Conservation (phyloP, 2,888 invertebrate genomes). For the Eupithecia dodoneata region DNA sequence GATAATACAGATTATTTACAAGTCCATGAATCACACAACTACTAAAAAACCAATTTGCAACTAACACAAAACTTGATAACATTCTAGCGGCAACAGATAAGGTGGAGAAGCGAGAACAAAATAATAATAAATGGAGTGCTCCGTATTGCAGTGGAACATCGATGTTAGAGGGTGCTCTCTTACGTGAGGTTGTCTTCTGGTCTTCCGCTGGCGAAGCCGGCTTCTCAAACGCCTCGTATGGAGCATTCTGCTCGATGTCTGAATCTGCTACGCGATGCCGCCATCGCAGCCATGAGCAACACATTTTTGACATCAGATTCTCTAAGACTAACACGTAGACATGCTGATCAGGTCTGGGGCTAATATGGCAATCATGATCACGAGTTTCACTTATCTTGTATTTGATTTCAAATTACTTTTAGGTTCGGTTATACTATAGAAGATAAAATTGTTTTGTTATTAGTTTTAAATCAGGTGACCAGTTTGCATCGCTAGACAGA, state of each 20-base stretch:
- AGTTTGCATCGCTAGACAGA: constrained; percentile 61
- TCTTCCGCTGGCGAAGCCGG: constrained; percentile 53
- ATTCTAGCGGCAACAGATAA: constrained; percentile 44
- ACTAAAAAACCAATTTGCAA: constrained; percentile 49
- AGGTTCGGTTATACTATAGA: neutral
- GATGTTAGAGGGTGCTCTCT: constrained; percentile 58
- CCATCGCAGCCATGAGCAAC: constrained; percentile 79
- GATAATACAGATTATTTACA: constrained; percentile 18
- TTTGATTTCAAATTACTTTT: neutral
- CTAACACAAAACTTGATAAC: constrained; percentile 46
- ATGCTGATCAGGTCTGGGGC: neutral
- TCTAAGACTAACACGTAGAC: neutral
- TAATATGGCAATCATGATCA: constrained; percentile 15
- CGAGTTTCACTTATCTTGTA: constrained; percentile 16
- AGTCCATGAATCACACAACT: constrained; percentile 63
- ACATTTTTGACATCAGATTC: constrained; percentile 66
- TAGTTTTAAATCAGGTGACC: constrained; percentile 14
- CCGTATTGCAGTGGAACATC: constrained; percentile 2
- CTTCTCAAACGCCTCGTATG: constrained; percentile 68
- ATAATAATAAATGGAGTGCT: neutral
- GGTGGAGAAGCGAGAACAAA: constrained; percentile 60
- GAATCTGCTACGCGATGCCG: constrained; percentile 74
- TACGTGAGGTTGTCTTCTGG: constrained; percentile 67
- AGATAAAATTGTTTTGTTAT: neutral
- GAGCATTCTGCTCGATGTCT: constrained; percentile 52